These are phyloP conservation scores for Heliconius cydno DNA, from an alignment of 2,888 invertebrate species.

Conservation along the genomic window DNA sequence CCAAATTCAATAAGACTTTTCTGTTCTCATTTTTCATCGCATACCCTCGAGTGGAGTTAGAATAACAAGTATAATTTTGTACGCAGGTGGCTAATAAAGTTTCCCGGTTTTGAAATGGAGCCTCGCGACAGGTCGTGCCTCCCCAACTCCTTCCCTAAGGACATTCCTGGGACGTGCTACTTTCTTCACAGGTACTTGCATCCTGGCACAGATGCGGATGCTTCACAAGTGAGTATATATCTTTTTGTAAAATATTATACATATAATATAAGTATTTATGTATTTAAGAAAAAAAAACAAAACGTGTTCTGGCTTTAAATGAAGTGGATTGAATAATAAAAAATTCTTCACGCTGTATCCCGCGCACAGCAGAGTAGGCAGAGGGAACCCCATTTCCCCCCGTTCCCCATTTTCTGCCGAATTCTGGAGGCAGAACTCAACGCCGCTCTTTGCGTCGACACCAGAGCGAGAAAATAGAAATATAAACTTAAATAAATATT, in stretches of 20 bases:
- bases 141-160: slow-evolving; percentile 92
- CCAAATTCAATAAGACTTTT: slow-evolving; percentile 2
- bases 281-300: too few species aligned
- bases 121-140: slow-evolving; percentile 89
- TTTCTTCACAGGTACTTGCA: slow-evolving; percentile 92
- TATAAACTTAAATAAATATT: too few species aligned
- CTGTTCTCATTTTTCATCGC: slow-evolving; percentile 15
- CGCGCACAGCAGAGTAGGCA: too few species aligned
- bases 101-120: slow-evolving; percentile 90
- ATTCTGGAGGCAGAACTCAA: too few species aligned
- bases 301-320: too few species aligned
- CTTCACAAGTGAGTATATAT: slow-evolving; percentile 78
- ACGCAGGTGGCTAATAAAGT: slow-evolving; percentile 88
- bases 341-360: too few species aligned
- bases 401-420: too few species aligned
- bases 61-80: slow-evolving; percentile 50
- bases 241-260: not conserved
- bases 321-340: too few species aligned
- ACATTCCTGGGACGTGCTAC: slow-evolving; percentile 92
- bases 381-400: too few species aligned
- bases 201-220: slow-evolving; percentile 84
- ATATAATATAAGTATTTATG: not conserved
- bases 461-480: too few species aligned
- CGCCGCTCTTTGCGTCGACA: too few species aligned
- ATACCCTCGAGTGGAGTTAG: slow-evolving; percentile 27